Evolutionary conservation across 2,888 invertebrate genomes (phyloP).

Genomic region (Chalcosyrphus nemorum): DNA sequence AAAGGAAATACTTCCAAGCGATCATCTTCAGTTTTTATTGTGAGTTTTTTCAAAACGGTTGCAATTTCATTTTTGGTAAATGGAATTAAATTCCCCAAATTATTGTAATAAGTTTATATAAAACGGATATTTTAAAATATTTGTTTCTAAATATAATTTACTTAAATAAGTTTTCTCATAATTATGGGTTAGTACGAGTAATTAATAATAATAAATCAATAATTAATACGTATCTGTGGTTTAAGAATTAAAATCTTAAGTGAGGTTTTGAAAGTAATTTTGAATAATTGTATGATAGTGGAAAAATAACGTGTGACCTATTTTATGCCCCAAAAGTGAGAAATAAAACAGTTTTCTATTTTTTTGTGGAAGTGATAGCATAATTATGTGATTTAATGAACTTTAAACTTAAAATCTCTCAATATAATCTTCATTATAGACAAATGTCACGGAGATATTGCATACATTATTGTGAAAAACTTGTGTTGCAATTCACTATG

Average conservation of each 20-base stretch:
- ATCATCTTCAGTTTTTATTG: conserved; percentile 44
- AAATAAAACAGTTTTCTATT: too few species aligned
- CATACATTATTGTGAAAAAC: background rate
- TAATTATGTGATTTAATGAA: conserved; percentile 14
- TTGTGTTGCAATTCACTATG: background rate
- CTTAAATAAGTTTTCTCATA: background rate
- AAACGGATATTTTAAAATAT: background rate
- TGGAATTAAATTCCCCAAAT: background rate
- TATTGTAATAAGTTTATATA: background rate
- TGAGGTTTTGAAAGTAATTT: background rate
- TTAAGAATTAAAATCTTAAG: background rate
- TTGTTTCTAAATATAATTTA: background rate
- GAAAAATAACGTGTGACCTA: background rate
- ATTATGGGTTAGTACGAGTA: conserved; percentile 46
- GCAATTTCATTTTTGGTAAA: background rate
- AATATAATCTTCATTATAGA: background rate
- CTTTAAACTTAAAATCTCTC: conserved; percentile 22
- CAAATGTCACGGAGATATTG: background rate
- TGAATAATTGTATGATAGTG: background rate
- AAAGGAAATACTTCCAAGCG: conserved; percentile 32
- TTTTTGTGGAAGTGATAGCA: background rate
- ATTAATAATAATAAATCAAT: background rate
- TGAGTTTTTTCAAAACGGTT: conserved; percentile 61
- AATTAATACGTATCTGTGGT: background rate
- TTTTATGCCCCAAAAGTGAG: background rate